phyloP scores from a whole-genome alignment of 2,113 vertebrate genomes.

The Otis tarda region DNA sequence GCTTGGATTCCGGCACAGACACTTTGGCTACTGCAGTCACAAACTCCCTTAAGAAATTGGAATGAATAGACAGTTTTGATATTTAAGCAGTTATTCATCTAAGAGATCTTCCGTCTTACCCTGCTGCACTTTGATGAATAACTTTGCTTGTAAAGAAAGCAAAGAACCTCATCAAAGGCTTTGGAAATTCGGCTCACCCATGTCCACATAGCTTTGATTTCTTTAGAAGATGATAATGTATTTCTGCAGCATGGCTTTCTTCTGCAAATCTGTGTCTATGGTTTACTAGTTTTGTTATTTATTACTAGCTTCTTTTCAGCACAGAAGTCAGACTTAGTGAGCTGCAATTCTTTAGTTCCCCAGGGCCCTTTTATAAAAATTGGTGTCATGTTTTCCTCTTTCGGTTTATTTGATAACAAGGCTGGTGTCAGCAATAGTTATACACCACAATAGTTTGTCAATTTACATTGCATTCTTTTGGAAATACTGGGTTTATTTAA shows the following conservation, averaged over 20 bases:
- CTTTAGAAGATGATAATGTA: not conserved
- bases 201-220: not conserved
- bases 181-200: not conserved
- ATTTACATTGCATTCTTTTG: not conserved
- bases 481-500: not conserved
- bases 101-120: not conserved
- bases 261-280: not conserved
- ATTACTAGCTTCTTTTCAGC: not conserved
- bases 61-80: not conserved
- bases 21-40: not conserved
- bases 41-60: not conserved
- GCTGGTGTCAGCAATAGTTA: not conserved
- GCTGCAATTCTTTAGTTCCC: not conserved
- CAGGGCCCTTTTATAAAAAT: not conserved
- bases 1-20: not conserved
- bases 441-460: not conserved
- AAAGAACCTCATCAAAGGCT: not conserved
- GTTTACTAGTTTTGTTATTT: not conserved
- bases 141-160: not conserved
- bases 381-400: not conserved
- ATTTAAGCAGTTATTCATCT: not conserved
- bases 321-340: not conserved
- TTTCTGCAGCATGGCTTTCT: not conserved
- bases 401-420: not conserved
- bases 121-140: not conserved